phyloP scores from a whole-genome alignment of 2,888 invertebrate species.

The Cephus runcator region DNA sequence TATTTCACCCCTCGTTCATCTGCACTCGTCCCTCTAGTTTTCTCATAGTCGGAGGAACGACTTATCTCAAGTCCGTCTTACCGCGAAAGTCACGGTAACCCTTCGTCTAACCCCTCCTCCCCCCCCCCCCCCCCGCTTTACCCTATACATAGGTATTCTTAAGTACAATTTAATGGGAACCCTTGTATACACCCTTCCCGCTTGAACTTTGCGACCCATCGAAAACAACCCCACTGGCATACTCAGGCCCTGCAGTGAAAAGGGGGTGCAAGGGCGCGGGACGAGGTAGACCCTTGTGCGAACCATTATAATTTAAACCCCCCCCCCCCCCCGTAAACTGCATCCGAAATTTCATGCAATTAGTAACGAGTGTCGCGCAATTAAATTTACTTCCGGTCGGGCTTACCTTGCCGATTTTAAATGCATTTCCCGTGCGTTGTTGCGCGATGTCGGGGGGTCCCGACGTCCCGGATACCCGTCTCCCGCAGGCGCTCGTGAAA shows the following conservation, averaged over 20 bases:
- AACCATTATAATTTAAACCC: not conserved
- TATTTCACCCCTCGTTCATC: not conserved
- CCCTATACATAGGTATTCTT: not conserved
- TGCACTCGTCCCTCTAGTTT: not conserved
- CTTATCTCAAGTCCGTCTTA: not conserved
- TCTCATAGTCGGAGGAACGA: not conserved
- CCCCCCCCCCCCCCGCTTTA: fast-evolving
- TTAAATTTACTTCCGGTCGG: not conserved
- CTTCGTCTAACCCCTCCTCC: not conserved
- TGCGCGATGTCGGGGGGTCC: not conserved
- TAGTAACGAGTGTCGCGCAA: not conserved
- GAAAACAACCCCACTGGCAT: not conserved
- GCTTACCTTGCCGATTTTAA: not conserved
- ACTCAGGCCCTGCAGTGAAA: not conserved
- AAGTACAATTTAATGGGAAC: not conserved
- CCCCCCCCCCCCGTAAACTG: not conserved
- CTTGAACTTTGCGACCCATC: not conserved
- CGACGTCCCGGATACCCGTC: not conserved
- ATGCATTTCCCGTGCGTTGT: not conserved
- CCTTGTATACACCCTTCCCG: not conserved
- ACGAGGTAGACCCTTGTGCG: not conserved
- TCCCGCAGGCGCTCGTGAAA: not conserved
- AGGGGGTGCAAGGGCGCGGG: not conserved
- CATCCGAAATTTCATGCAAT: not conserved
- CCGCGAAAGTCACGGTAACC: not conserved